Evolutionary conservation across 2,888 invertebrate genomes (phyloP).

Genomic region (Parnassius apollo): DNA sequence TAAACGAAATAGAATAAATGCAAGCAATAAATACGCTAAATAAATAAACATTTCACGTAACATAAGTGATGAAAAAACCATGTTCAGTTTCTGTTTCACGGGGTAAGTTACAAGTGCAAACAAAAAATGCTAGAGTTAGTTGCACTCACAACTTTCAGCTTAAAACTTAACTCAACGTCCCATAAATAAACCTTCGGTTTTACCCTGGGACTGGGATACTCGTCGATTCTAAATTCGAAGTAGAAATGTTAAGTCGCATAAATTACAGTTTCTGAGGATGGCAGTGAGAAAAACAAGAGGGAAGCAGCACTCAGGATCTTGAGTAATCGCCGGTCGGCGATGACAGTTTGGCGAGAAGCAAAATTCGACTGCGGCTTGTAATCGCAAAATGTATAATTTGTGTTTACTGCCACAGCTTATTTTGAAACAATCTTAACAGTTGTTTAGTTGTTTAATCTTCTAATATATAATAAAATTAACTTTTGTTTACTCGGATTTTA

Average conservation of each 20-base stretch:
- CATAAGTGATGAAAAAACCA: no score
- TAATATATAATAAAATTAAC: no score
- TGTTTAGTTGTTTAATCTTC: no score
- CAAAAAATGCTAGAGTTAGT: conserved; percentile 63
- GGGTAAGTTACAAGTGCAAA: conserved; percentile 20
- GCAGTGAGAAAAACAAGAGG: conserved; percentile 76
- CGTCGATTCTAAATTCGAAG: conserved; percentile 72
- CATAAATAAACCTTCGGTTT: conserved; percentile 81
- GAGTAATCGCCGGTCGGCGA: conserved; percentile 73
- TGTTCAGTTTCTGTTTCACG: neutral
- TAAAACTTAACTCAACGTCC: conserved; percentile 68
- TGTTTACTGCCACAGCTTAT: no score
- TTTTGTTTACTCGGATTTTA: no score
- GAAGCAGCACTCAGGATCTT: conserved; percentile 77
- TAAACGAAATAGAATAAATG: neutral
- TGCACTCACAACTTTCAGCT: conserved; percentile 72
- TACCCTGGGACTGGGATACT: conserved; percentile 56
- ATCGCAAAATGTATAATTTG: no score
- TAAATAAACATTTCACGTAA: no score
- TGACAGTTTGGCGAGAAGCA: conserved; percentile 56
- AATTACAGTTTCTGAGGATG: conserved; percentile 73
- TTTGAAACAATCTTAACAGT: no score
- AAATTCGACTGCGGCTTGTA: conserved; percentile 26
- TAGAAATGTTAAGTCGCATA: conserved; percentile 78
- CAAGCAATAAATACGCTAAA: no score